Conservation (phyloP, 2,888 invertebrate genomes). For the Nephrotoma appendiculata region DNA sequence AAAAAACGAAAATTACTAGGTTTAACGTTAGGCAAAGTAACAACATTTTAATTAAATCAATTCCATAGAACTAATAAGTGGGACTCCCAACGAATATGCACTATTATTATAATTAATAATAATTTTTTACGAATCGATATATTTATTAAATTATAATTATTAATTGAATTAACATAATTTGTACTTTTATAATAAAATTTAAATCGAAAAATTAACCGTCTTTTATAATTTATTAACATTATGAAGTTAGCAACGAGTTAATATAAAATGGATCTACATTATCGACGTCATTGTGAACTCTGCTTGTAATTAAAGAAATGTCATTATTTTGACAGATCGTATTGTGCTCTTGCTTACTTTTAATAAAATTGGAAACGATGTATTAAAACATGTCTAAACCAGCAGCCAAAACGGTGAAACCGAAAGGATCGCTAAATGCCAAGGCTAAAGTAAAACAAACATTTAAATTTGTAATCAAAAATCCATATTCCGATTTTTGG, state of each 20-base stretch:
- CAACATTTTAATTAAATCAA: slow-evolving; percentile 40
- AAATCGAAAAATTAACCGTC: not conserved
- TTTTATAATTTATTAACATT: not conserved
- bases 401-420: not conserved
- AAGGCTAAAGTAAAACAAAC: not conserved
- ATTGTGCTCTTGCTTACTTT: not conserved
- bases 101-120: not conserved
- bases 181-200: not conserved
- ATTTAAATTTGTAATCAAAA: not conserved
- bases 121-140: not conserved
- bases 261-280: not conserved
- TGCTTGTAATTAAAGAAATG: not conserved
- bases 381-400: not conserved
- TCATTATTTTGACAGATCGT: not conserved
- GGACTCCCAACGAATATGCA: not conserved
- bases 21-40: slow-evolving; percentile 54
- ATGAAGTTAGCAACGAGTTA: not conserved
- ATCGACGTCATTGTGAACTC: not conserved
- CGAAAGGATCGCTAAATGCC: not conserved
- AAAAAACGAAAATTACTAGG: slow-evolving; percentile 55
- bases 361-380: not conserved
- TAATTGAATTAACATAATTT: not conserved
- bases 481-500: not conserved
- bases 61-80: not conserved
- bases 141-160: not conserved